phyloP scores from a whole-genome alignment of 2,888 invertebrate genomes.

The Coelopa pilipes region DNA sequence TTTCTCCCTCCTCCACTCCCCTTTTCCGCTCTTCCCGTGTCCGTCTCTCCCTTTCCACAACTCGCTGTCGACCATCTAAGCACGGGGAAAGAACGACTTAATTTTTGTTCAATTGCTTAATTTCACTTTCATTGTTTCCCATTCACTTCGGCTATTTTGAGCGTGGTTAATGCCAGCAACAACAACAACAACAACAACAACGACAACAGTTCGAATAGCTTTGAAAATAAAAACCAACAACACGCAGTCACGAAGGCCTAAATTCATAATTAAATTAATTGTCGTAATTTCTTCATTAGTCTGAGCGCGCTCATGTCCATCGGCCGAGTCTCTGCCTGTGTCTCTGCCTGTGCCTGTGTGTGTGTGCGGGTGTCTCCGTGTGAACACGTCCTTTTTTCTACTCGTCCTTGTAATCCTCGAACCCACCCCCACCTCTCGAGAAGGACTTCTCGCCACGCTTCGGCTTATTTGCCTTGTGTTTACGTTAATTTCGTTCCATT shows the following conservation, averaged over 20 bases:
- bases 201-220: not conserved
- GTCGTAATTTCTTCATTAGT: constrained; percentile 64
- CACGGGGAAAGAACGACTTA: not conserved
- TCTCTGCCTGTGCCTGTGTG: constrained; percentile 1
- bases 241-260: constrained; percentile 45
- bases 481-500: too few relatives aligned
- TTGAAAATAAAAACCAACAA: constrained; percentile 29
- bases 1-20: too few relatives aligned
- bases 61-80: too few relatives aligned
- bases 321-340: not conserved
- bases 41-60: too few relatives aligned
- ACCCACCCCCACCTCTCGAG: not conserved
- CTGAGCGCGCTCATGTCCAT: constrained; percentile 28
- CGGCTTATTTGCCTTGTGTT: too few relatives aligned
- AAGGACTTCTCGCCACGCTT: too few relatives aligned
- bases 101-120: not conserved
- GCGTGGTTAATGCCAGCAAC: not conserved
- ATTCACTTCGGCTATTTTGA: not conserved
- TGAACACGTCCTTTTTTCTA: not conserved
- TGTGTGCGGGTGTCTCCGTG: not conserved
- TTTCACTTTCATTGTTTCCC: too few relatives aligned
- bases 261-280: constrained; percentile 65
- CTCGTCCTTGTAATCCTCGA: not conserved
- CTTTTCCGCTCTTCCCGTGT: too few relatives aligned
- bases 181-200: constrained; percentile 12